A percentile compares a stretch with the other conserved stretches of the same genome.
Conservation (phyloP, 2,797 vertebrate species). For the Micropoecilia bifurca region DNA sequence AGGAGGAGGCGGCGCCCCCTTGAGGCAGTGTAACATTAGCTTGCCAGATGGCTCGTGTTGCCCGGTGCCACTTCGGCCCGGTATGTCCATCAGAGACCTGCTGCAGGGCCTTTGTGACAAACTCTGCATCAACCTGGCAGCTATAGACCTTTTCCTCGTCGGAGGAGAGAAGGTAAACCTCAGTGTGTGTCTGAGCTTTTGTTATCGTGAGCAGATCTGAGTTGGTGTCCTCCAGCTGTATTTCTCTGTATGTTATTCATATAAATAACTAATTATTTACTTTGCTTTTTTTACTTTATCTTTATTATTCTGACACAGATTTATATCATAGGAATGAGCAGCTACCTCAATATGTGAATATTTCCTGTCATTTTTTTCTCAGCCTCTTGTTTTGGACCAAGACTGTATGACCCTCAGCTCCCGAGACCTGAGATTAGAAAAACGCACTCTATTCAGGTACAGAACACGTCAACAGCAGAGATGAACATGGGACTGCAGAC, state of each 20-base stretch:
- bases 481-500: background rate
- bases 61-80: conserved; percentile 85
- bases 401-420: conserved; percentile 95
- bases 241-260: background rate
- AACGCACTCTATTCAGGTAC: conserved; percentile 95
- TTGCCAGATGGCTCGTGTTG: conserved; percentile 92
- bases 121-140: conserved; percentile 92
- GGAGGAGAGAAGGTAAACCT: conserved; percentile 93
- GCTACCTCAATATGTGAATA: background rate
- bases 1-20: conserved; percentile 67
- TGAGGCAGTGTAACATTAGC: conserved; percentile 90
- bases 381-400: conserved; percentile 97
- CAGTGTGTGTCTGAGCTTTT: background rate
- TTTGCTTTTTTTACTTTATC: background rate
- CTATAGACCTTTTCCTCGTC: conserved; percentile 94
- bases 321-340: background rate
- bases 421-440: conserved; percentile 93
- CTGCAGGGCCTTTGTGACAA: conserved; percentile 93
- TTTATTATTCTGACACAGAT: background rate
- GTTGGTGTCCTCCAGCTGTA: background rate
- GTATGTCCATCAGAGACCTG: conserved; percentile 92
- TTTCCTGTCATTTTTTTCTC: conserved; percentile 14
- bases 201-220: background rate
- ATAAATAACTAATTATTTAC: background rate
- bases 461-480: background rate